phyloP scores from a whole-genome alignment of 2,888 invertebrate species.

The Athalia circularis region DNA sequence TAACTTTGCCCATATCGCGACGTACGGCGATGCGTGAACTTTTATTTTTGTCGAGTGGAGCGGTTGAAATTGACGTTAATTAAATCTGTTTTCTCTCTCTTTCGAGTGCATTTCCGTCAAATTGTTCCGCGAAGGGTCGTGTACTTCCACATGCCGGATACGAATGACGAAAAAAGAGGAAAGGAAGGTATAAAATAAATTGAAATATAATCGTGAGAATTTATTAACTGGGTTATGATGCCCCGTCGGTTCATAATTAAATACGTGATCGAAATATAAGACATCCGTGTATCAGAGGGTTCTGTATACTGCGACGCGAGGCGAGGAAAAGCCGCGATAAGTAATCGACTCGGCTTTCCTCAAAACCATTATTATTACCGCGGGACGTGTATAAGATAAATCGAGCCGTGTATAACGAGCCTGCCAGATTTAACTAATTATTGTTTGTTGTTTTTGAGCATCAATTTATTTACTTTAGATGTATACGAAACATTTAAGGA shows the following conservation, averaged over 20 bases:
- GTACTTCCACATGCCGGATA: background rate
- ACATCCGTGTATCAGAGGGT: background rate
- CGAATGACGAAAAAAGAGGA: background rate
- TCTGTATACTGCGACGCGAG: background rate
- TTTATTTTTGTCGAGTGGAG: conserved; percentile 7
- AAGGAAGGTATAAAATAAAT: background rate
- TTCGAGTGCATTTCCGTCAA: background rate
- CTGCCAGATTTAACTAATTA: conserved; percentile 30
- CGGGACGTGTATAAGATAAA: conserved; percentile 13
- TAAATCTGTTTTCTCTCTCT: conserved; percentile 5
- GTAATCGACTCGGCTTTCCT: conserved; percentile 35
- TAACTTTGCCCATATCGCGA: background rate
- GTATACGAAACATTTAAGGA: too few relatives aligned
- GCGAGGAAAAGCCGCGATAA: conserved; percentile 30
- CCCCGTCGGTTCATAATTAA: conserved; percentile 22
- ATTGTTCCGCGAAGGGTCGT: background rate
- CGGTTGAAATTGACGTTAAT: conserved; percentile 32
- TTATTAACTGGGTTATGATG: conserved; percentile 16
- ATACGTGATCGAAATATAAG: conserved; percentile 43
- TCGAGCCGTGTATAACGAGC: conserved; percentile 28
- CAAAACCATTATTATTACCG: conserved; percentile 22
- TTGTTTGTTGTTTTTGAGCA: background rate
- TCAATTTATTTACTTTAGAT: background rate
- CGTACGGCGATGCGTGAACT: background rate
- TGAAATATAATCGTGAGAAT: background rate